These are phyloP conservation scores for Coregonus suidteri DNA, from an alignment of 2,797 vertebrate species.

Conservation along the genomic window DNA sequence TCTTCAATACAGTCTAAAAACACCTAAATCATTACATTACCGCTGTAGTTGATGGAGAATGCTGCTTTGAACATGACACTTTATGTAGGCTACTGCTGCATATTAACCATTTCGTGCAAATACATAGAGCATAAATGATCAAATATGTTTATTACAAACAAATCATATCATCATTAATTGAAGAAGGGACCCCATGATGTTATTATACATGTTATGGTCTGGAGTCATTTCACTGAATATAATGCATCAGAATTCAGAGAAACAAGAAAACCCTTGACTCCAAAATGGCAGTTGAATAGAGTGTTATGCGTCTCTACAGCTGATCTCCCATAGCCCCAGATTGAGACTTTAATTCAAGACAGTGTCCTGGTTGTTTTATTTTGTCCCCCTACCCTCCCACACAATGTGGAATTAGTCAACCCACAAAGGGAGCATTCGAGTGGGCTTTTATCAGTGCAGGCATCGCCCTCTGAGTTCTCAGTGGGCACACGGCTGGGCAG, in stretches of 20 bases:
- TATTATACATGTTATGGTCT: constrained; percentile 15
- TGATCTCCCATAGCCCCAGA: background rate
- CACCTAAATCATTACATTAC: background rate
- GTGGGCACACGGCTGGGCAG: background rate
- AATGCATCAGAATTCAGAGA: constrained; percentile 32
- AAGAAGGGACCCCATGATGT: too few relatives aligned
- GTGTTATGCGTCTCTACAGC: background rate
- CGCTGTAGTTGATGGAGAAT: background rate
- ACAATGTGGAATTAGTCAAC: constrained; percentile 18
- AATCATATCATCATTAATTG: background rate
- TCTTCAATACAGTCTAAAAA: background rate
- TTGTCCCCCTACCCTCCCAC: constrained; percentile 2
- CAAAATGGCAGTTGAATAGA: constrained; percentile 32
- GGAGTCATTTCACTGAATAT: background rate
- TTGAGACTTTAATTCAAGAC: constrained; percentile 9
- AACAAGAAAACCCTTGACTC: constrained; percentile 38
- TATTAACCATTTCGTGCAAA: background rate
- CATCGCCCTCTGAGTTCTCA: background rate
- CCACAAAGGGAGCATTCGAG: constrained; percentile 16
- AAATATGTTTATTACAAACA: background rate
- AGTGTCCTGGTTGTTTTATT: background rate
- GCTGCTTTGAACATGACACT: background rate
- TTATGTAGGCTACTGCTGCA: background rate
- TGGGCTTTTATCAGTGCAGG: constrained; percentile 7
- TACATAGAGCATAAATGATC: background rate